Evolutionary conservation across 2,888 invertebrate species (phyloP).

Genomic region (Chelonus formosanus): DNA sequence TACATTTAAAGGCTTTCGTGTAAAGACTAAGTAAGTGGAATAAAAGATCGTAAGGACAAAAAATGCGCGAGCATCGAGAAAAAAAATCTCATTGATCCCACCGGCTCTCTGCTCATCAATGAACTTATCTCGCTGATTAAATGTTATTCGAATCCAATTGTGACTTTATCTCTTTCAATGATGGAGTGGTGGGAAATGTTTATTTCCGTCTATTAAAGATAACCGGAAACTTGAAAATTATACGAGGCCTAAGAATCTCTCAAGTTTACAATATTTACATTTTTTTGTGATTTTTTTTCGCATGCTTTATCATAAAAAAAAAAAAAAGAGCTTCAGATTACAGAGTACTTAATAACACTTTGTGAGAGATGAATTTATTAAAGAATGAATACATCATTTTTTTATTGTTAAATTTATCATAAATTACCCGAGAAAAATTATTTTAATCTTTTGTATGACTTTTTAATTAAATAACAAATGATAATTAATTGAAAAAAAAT

Average conservation of each 20-base stretch:
- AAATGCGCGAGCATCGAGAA: neutral
- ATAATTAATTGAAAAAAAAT: too few species aligned
- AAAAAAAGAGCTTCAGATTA: too few species aligned
- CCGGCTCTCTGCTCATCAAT: neutral
- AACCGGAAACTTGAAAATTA: slow-evolving; percentile 1
- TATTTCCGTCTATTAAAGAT: slow-evolving; percentile 19
- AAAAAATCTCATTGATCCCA: slow-evolving; percentile 5
- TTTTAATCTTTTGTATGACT: too few species aligned
- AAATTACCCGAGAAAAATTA: too few species aligned
- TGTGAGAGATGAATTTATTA: too few species aligned
- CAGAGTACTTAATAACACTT: too few species aligned
- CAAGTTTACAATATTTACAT: neutral
- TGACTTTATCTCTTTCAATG: slow-evolving; percentile 21
- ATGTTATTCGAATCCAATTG: slow-evolving; percentile 9
- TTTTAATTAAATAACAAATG: too few species aligned
- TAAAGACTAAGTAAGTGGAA: too few species aligned
- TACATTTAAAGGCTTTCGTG: neutral
- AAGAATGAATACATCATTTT: too few species aligned
- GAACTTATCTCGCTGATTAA: slow-evolving; percentile 2
- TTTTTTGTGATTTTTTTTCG: neutral
- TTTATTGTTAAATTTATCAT: too few species aligned
- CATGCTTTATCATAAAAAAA: neutral
- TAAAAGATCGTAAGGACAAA: too few species aligned
- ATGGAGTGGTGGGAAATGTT: slow-evolving; percentile 16
- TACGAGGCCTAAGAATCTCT: neutral